Percentiles rank a stretch among this genome's conserved stretches.
Evolutionary conservation across 2,113 vertebrate species (phyloP).

Genomic region (Ameiurus melas): DNA sequence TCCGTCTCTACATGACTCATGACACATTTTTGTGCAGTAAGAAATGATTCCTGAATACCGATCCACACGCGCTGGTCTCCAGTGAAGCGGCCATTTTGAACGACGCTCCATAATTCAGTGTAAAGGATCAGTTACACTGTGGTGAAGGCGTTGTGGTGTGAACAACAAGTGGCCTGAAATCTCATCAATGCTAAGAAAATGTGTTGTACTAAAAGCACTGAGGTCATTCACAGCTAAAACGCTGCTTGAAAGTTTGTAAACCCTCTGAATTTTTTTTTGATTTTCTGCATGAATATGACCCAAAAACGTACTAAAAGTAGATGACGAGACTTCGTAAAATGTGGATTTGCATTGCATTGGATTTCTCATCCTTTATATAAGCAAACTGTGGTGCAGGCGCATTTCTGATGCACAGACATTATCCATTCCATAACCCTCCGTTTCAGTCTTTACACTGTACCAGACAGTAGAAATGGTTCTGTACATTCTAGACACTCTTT

Average conservation of each 20-base stretch:
- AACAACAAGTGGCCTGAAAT: background rate
- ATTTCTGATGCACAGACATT: background rate
- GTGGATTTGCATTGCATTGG: too few relatives aligned
- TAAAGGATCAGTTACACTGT: background rate
- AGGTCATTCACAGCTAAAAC: background rate
- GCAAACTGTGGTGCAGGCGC: background rate
- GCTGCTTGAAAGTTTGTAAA: too few relatives aligned
- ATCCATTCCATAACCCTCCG: background rate
- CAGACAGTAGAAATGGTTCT: background rate
- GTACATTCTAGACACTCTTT: background rate
- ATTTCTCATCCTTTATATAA: background rate
- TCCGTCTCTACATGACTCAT: background rate
- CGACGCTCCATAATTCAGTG: background rate
- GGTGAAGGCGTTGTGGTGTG: background rate
- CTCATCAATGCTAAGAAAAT: background rate
- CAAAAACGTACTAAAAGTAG: too few relatives aligned
- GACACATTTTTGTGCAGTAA: background rate
- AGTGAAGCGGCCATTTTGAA: background rate
- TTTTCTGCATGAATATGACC: too few relatives aligned
- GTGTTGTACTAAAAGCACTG: background rate
- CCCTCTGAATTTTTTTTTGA: too few relatives aligned
- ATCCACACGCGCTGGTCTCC: background rate
- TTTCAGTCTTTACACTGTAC: background rate
- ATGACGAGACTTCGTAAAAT: too few relatives aligned
- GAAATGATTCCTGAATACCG: background rate